These are phyloP conservation scores for Poeciliopsis retropinna DNA, from an alignment of 2,113 vertebrate genomes.

Conservation along the genomic window DNA sequence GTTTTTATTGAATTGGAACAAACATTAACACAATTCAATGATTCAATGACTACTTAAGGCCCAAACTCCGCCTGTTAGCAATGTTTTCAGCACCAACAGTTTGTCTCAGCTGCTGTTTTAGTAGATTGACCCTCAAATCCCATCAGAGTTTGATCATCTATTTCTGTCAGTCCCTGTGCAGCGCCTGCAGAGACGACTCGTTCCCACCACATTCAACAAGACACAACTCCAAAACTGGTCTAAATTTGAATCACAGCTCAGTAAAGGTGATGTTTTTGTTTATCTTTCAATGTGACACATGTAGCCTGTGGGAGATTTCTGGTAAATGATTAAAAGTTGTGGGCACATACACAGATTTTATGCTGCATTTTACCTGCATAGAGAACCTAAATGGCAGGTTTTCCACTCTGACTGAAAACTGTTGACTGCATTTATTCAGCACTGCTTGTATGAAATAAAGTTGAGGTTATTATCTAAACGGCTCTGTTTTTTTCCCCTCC, in stretches of 20 bases:
- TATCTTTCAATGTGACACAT: conserved; percentile 4
- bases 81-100: not conserved
- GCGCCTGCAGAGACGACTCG: not conserved
- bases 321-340: not conserved
- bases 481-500: not conserved
- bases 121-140: not conserved
- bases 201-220: not conserved
- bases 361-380: conserved; percentile 29
- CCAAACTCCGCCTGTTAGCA: not conserved
- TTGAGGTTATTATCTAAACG: not conserved
- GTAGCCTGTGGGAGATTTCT: conserved; percentile 23
- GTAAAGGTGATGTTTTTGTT: not conserved
- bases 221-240: not conserved
- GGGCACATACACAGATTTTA: not conserved
- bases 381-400: conserved; percentile 11
- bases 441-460: conserved; percentile 36
- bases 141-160: not conserved
- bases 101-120: not conserved
- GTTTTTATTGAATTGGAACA: no score
- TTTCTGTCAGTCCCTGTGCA: no score
- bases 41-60: no score
- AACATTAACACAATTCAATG: no score
- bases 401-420: conserved; percentile 7
- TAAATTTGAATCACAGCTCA: not conserved
- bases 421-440: conserved; percentile 13